Evolutionary conservation across 2,888 invertebrate species (phyloP).

Genomic region (Ommatoiulus sabulosus): DNA sequence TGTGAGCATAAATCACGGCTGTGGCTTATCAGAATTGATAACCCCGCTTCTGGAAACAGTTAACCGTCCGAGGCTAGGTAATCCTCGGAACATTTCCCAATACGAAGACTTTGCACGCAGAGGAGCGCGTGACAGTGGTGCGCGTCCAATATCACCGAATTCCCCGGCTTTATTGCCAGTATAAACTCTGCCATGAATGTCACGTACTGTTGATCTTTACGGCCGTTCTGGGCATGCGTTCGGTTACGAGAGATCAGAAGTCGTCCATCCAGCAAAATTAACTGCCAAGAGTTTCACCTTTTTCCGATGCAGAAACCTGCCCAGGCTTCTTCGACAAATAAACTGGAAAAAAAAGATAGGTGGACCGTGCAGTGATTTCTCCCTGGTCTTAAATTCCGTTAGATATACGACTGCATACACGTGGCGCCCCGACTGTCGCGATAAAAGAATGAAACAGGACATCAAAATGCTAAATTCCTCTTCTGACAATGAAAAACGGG

Average conservation of each 20-base stretch:
- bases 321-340: neutral
- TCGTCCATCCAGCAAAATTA: neutral
- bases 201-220: neutral
- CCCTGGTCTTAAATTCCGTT: neutral
- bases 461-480: slow-evolving; percentile 4
- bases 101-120: neutral
- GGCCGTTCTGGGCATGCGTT: neutral
- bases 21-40: slow-evolving; percentile 1
- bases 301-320: neutral
- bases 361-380: neutral
- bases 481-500: neutral
- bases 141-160: neutral
- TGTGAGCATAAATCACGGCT: neutral
- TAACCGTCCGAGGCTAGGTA: neutral
- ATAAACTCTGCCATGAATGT: neutral
- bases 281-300: neutral
- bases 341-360: neutral
- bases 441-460: neutral
- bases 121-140: neutral
- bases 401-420: neutral
- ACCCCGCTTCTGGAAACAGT: neutral
- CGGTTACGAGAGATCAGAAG: neutral
- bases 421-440: neutral
- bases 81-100: neutral
- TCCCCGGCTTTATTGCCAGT: neutral